Percentiles rank a stretch among this genome's conserved stretches.
These are phyloP conservation scores for Drosophila leontia DNA, from an alignment of 1,140 invertebrate genomes.

Conservation along the genomic window DNA sequence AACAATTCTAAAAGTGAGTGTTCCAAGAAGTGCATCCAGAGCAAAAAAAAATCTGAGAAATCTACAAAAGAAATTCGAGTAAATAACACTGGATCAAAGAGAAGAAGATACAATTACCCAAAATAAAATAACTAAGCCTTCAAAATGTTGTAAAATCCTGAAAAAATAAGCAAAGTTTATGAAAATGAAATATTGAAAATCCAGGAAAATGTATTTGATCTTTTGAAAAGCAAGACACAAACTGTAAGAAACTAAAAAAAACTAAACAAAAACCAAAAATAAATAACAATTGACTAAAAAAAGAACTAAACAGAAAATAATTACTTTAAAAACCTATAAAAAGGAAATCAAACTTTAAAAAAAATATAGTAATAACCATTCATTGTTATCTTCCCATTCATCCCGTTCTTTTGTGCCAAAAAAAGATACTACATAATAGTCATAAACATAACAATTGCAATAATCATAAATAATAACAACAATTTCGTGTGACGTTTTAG, in stretches of 20 bases:
- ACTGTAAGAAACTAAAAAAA: not conserved
- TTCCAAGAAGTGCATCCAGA: conserved; percentile 21
- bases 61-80: conserved; percentile 13
- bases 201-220: no score
- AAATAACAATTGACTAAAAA: not conserved
- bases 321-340: conserved; percentile 1
- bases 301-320: not conserved
- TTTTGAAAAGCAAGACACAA: not conserved
- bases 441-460: conserved; percentile 36
- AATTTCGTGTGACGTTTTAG: conserved; percentile 49
- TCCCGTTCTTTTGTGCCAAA: conserved; percentile 58
- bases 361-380: conserved; percentile 15
- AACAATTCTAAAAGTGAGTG: conserved; percentile 68
- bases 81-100: conserved; percentile 8
- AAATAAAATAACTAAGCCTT: not conserved
- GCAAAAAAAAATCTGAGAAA: not conserved
- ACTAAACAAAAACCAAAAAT: not conserved
- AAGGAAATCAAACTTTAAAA: not conserved
- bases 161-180: not conserved
- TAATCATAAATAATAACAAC: conserved; percentile 57
- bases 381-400: conserved; percentile 52
- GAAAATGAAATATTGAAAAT: not conserved
- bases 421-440: conserved; percentile 25
- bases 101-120: not conserved
- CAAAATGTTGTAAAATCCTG: no score